These are phyloP conservation scores for Brachionus calyciflorus DNA, from an alignment of 1,140 invertebrate species.

Conservation along the genomic window DNA sequence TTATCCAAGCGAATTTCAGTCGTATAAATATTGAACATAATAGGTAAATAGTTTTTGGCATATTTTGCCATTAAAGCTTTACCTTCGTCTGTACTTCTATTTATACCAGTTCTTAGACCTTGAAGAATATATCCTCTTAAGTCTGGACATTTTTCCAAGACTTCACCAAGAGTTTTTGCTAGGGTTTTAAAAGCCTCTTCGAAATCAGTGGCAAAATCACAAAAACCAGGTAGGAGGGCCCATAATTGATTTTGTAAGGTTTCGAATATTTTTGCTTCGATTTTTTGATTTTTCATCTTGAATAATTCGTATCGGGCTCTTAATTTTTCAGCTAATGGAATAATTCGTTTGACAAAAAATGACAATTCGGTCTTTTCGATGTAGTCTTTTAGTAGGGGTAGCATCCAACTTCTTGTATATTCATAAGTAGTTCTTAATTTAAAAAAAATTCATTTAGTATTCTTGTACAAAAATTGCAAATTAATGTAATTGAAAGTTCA, in stretches of 20 bases:
- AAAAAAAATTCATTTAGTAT: no score
- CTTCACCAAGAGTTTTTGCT: constrained; percentile 75
- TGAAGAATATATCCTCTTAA: constrained; percentile 60
- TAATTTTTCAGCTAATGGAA: constrained; percentile 72
- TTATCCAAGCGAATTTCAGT: constrained; percentile 69
- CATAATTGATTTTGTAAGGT: constrained; percentile 79
- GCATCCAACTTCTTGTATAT: constrained; percentile 78
- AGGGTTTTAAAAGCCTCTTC: constrained; percentile 66
- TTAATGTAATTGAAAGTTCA: no score
- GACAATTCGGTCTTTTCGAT: constrained; percentile 72
- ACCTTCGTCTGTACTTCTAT: constrained; percentile 64
- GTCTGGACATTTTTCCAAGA: constrained; percentile 61
- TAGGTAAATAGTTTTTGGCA: constrained; percentile 85
- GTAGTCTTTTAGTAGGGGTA: constrained; percentile 80
- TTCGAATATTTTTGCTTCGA: constrained; percentile 73
- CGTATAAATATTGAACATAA: constrained; percentile 84
- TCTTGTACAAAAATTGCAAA: no score
- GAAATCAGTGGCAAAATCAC: constrained; percentile 76
- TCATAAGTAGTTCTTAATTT: constrained; percentile 61
- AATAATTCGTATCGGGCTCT: constrained; percentile 63
- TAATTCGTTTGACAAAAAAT: constrained; percentile 75
- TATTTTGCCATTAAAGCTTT: constrained; percentile 66
- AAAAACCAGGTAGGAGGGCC: constrained; percentile 86
- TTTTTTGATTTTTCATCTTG: constrained; percentile 64
- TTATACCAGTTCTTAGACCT: constrained; percentile 59